Evolutionary conservation across 2,797 vertebrate species (phyloP).

Genomic region (Pangasius mekongensis): DNA sequence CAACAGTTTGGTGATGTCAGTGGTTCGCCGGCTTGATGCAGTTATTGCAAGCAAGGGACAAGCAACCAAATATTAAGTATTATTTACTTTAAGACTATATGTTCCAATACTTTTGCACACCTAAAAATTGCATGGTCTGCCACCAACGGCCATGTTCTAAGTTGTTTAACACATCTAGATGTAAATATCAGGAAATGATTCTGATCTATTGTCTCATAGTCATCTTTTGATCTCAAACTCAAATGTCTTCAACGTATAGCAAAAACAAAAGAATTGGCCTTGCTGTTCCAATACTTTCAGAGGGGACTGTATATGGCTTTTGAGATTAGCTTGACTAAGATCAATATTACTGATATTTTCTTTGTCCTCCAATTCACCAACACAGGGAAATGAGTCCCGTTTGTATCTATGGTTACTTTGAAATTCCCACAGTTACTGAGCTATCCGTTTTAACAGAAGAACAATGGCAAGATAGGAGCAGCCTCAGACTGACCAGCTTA

Average conservation of each 20-base stretch:
- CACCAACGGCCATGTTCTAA: no score
- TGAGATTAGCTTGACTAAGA: neutral
- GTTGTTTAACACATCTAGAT: no score
- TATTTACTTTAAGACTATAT: neutral
- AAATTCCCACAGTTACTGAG: neutral
- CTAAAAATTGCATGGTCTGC: no score
- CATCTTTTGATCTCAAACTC: neutral
- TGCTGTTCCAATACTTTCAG: neutral
- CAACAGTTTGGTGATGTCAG: neutral
- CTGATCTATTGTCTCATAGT: neutral
- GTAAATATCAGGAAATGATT: neutral
- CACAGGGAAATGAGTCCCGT: neutral
- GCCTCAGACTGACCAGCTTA: neutral
- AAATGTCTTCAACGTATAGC: no score
- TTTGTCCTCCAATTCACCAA: neutral
- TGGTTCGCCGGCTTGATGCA: no score
- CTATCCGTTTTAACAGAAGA: neutral
- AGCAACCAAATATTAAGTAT: neutral
- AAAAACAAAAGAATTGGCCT: neutral
- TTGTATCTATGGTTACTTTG: neutral
- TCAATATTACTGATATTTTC: neutral
- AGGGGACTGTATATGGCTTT: neutral
- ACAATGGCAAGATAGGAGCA: neutral
- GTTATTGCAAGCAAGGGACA: no score
- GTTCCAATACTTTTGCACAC: neutral